Evolutionary conservation across 2,888 invertebrate species (phyloP).

Genomic region (Scaptodrosophila latifasciaeformis): DNA sequence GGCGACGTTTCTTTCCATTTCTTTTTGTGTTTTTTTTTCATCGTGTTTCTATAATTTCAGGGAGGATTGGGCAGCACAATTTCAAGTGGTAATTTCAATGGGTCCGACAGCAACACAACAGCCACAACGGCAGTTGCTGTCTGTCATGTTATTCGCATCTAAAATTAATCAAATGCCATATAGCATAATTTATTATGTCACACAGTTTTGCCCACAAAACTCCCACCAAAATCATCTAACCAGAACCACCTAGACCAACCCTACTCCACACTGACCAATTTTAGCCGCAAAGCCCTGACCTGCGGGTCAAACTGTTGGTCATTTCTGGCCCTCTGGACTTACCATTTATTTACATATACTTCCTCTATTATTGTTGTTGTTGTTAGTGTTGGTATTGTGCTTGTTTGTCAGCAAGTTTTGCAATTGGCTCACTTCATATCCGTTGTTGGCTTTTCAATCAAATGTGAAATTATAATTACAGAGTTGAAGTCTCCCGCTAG

Average conservation of each 20-base stretch:
- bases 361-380: too few relatives aligned
- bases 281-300: background rate
- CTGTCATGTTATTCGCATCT: conserved; percentile 59
- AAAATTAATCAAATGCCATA: conserved; percentile 64
- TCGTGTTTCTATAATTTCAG: background rate
- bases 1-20: background rate
- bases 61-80: conserved; percentile 25
- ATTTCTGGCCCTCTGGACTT: background rate
- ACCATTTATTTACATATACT: background rate
- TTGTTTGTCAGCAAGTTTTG: background rate
- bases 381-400: too few relatives aligned
- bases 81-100: conserved; percentile 52
- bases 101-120: conserved; percentile 52
- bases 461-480: conserved; percentile 62
- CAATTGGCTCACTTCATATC: conserved; percentile 18
- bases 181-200: conserved; percentile 70
- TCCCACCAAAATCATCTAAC: conserved; percentile 11
- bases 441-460: conserved; percentile 56
- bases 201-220: conserved; percentile 35
- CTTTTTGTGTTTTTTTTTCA: background rate
- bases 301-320: background rate
- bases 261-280: background rate
- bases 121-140: too few relatives aligned
- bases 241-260: conserved; percentile 1
- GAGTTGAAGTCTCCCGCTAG: background rate